phyloP scores from a whole-genome alignment of 1,140 invertebrate genomes.

The Bombyx mandarina region DNA sequence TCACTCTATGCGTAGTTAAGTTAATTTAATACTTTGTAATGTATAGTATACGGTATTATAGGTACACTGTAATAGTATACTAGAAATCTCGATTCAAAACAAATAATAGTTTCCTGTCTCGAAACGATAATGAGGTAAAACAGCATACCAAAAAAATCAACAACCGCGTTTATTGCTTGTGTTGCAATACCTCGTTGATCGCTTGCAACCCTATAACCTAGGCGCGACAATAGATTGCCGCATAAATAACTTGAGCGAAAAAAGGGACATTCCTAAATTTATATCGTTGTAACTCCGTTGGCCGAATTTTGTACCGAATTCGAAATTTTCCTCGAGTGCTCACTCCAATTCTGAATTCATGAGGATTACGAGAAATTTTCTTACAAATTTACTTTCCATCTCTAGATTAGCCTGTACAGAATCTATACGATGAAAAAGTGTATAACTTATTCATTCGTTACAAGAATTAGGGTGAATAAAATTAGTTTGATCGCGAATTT shows the following conservation, averaged over 20 bases:
- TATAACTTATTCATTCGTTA: background rate
- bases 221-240: conserved; percentile 9
- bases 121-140: no score
- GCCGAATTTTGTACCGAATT: conserved; percentile 2
- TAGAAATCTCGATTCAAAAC: no score
- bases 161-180: no score
- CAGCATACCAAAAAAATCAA: no score
- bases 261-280: conserved; percentile 3
- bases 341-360: conserved; percentile 7
- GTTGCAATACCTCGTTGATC: background rate
- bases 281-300: conserved; percentile 2
- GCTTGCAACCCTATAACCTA: conserved; percentile 5
- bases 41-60: no score
- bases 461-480: conserved; percentile 1
- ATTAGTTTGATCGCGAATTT: background rate
- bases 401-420: conserved; percentile 3
- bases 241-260: conserved; percentile 7
- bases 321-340: conserved; percentile 1
- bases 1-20: no score
- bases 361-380: conserved; percentile 5
- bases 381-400: conserved; percentile 3
- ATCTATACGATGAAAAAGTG: conserved; percentile 1
- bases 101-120: no score
- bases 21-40: no score
- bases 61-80: no score